A percentile compares a stretch with the other conserved stretches of the same genome.
phyloP scores from a whole-genome alignment of 1,140 invertebrate species.

The Colletes latitarsis region DNA sequence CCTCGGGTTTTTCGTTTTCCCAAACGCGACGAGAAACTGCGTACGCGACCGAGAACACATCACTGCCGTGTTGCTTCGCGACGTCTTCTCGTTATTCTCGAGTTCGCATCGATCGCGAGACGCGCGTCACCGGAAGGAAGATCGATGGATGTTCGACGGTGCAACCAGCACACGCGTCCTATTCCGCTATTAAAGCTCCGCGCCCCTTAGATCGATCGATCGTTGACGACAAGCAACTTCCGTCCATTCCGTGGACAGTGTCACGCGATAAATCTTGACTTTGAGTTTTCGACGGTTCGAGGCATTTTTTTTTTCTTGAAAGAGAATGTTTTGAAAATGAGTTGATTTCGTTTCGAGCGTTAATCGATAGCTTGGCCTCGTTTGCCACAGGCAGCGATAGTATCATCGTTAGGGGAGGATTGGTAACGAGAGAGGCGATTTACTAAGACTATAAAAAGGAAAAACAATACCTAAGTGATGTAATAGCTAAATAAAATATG shows the following conservation, averaged over 20 bases:
- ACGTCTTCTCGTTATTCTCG: neutral
- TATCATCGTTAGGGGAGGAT: neutral
- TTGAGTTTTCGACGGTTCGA: too few species aligned
- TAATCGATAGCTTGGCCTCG: neutral
- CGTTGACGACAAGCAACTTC: neutral
- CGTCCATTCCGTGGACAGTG: too few species aligned
- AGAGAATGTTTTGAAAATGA: too few species aligned
- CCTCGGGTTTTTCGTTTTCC: slow-evolving; percentile 19
- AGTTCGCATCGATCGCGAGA: slow-evolving; percentile 4
- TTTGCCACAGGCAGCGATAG: neutral
- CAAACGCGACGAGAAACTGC: neutral
- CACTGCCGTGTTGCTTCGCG: neutral
- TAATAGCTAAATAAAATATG: too few species aligned
- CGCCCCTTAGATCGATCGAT: neutral
- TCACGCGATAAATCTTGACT: too few species aligned
- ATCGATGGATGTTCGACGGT: neutral
- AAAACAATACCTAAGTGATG: too few species aligned
- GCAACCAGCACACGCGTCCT: neutral
- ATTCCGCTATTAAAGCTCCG: neutral
- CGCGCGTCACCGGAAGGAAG: neutral
- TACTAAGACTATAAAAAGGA: too few species aligned
- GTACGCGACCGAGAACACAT: neutral
- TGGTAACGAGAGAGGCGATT: neutral
- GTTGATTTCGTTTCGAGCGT: neutral
- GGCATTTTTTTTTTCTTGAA: too few species aligned